A percentile compares a stretch with the other conserved stretches of the same genome.
phyloP scores from a whole-genome alignment of 1,140 invertebrate species.

The Anastrepha obliqua region DNA sequence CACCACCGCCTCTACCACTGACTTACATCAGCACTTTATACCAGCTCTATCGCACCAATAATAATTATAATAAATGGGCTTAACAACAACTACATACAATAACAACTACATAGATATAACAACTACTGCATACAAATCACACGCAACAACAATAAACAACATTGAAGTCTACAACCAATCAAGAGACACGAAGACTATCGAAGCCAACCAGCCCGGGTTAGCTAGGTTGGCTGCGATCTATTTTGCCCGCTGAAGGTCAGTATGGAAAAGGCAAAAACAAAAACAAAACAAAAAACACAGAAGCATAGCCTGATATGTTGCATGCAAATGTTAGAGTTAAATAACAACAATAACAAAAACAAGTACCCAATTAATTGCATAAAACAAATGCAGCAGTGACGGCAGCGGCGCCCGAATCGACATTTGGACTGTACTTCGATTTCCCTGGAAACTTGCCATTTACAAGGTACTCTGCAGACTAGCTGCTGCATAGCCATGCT shows the following conservation, averaged over 20 bases:
- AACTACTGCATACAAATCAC: not conserved
- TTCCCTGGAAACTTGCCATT: slow-evolving; percentile 11
- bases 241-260: slow-evolving; percentile 43
- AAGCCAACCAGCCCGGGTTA: slow-evolving; percentile 25
- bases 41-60: not conserved
- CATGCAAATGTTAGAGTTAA: slow-evolving; percentile 19
- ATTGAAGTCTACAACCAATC: slow-evolving; percentile 36
- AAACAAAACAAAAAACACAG: too few species aligned
- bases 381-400: slow-evolving; percentile 16
- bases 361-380: not conserved
- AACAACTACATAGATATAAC: not conserved
- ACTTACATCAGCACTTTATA: not conserved
- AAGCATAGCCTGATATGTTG: not conserved
- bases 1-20: not conserved
- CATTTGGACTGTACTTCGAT: slow-evolving; percentile 5
- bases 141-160: slow-evolving; percentile 14
- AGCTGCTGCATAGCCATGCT: not conserved
- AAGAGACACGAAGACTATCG: not conserved
- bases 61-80: slow-evolving; percentile 20
- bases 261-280: too few species aligned
- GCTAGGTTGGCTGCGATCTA: not conserved
- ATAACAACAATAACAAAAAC: not conserved
- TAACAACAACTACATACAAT: not conserved
- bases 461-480: not conserved
- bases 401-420: not conserved